Base-by-base conservation (phyloP, 2,888 invertebrate species). In the Drosophila limbata region DNA sequence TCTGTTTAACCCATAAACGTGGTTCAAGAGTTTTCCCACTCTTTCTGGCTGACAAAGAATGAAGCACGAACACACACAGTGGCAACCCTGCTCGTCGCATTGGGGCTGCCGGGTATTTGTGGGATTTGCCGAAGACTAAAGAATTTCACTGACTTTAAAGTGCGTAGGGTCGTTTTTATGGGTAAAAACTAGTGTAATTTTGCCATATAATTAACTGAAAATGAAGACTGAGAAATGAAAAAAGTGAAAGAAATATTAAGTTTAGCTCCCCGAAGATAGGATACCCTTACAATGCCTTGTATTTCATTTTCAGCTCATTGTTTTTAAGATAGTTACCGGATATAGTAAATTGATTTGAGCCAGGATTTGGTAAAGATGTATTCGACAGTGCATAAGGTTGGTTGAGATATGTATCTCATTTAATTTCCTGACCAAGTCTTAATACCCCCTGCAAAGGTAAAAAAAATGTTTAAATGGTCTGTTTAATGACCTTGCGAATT, bases 1-100 rank as follows among this genome's bases (percentile, higher is more conserved):
- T 73, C 80, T 78, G 87, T 78, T 84, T 84, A 84, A 80, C 84
- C 84, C 77, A 73, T 69, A 84, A 86, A 86, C 81, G 77, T 77
- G 77, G 74, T 72, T 66, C 47, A 79, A 68, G 63, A 40, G 48
- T 35, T 60, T 60, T 31, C 39, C 33, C 21, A 21, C 15, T 11
- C n/a, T 53, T 53, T 65, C 47, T 6, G 9, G 62, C 47, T 57
- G 67, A 39, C 67, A 57, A 77, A 71, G 64, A 60, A 63, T 62
- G 63, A 68, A 60, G 65, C 68, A 51, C 50, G 45, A 47, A 48
- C 19, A 40, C 45, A 61, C 31, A 47, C 42, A 52, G 53, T 35
- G 53, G 66, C 65, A 77, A 69, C 84, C 53, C 69, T 72, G 31
- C 28, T 19, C 33, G 42, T 4, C 3, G 42, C 33, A n/a, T 44